Conservation (phyloP, 2,888 invertebrate genomes). For the Miltochrista miniata region DNA sequence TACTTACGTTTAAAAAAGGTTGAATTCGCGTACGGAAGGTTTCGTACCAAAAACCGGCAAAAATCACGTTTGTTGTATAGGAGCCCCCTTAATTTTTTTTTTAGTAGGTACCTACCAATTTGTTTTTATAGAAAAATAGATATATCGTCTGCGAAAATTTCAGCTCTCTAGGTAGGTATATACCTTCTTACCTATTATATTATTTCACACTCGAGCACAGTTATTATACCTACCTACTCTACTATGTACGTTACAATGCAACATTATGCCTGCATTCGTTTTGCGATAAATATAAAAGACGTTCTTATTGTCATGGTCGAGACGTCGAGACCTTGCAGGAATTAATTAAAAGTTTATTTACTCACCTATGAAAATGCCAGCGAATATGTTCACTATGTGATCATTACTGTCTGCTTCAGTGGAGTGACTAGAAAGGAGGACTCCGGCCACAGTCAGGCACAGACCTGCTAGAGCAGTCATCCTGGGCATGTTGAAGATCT, state of each 20-base stretch:
- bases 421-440: conserved; percentile 78
- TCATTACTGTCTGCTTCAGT: conserved; percentile 72
- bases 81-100: no score
- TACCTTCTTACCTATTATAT: no score
- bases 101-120: no score
- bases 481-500: conserved; percentile 83
- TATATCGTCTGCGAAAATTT: no score
- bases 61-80: no score
- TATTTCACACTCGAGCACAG: no score
- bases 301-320: conserved; percentile 16
- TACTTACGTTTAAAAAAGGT: not conserved
- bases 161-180: no score
- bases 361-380: conserved; percentile 82
- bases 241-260: conserved; percentile 16
- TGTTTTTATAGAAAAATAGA: no score
- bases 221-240: conserved; percentile 2
- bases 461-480: conserved; percentile 83
- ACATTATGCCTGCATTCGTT: not conserved
- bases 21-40: no score
- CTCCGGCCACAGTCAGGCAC: conserved; percentile 83
- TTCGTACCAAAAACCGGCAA: no score
- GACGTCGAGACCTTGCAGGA: conserved; percentile 16
- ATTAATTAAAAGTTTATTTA: conserved; percentile 37
- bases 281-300: conserved; percentile 21
- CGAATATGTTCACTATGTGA: conserved; percentile 75